Conservation (phyloP, 2,797 vertebrate genomes). For the Hipposideros larvatus region DNA sequence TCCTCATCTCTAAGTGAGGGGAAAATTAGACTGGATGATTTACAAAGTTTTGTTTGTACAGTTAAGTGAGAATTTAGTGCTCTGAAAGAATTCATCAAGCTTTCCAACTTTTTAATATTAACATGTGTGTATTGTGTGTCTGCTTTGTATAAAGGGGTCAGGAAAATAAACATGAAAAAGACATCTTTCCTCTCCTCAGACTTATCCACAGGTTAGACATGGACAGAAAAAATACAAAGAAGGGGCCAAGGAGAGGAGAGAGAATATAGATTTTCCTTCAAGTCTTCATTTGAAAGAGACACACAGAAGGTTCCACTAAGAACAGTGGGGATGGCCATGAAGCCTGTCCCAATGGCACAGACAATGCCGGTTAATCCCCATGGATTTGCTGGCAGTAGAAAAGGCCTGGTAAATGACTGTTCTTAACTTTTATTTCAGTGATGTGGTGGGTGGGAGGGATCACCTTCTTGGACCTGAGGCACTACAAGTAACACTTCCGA, state of each 20-base stretch:
- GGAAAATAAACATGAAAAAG: not conserved
- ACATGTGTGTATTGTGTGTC: not conserved
- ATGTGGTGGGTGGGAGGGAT: not conserved
- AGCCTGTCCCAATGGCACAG: not conserved
- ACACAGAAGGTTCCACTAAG: not conserved
- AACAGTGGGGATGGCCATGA: not conserved
- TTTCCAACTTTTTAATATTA: not conserved
- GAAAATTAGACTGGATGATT: not conserved
- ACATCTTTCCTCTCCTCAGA: not conserved
- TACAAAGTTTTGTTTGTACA: conserved; percentile 19
- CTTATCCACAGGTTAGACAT: not conserved
- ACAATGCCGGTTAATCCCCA: not conserved
- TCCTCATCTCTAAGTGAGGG: conserved; percentile 14
- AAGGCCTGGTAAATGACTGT: not conserved
- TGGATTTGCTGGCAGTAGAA: not conserved
- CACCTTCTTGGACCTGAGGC: not conserved
- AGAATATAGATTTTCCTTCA: not conserved
- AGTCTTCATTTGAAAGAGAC: not conserved
- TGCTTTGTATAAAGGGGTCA: not conserved
- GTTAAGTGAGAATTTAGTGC: conserved; percentile 12
- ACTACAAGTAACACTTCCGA: not conserved
- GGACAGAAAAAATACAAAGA: not conserved
- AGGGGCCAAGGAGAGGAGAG: not conserved
- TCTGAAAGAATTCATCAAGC: conserved; percentile 20
- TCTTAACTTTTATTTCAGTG: not conserved